Evolutionary conservation across 2,888 invertebrate species (phyloP), one percentile per base, ranked within the genome.

Genomic region (Charanyca ferruginea): DNA sequence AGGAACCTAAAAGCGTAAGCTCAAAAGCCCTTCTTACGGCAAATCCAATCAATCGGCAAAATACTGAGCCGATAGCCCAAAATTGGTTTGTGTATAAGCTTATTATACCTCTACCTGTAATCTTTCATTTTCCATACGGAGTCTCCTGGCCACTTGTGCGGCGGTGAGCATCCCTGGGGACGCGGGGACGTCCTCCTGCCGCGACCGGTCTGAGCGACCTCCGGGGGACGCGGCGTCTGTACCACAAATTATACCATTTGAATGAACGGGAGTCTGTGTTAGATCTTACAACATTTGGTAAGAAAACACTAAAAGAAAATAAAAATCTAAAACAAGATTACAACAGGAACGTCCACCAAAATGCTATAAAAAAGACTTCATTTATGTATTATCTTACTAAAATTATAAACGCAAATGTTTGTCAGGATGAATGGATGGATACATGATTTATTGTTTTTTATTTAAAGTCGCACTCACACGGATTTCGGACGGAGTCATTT

Each of bases 91-190:
- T 73, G 52, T 66, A 32, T 58, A 57, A 74, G 66, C 67, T 35
- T 75, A 75, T 74, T 62, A 68, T 79, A 75, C 53, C 66, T 73
- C 35, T 88, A 94, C 95, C 94, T 92, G 95, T 70, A 98, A 95
- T 66, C 97, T 96, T 89, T 98, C 98, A 90, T 98, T 98, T 87
- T 98, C 98, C 79, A 97, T 93, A 63, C 97, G 96, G 67, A 98
- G 94, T 66, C 97, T 93, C 57, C 97, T 95, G 9, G 97, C 96
- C 65, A 96, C 94, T 74, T 96, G 96, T 6, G 96, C 89, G 41
- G 96, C 96, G 38, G 95, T 94, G 75, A 96, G 93, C 89, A 95
- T 96, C 86, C 93, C 96, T 1, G 96, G 96, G 60, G 96, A 96
- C 35, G 96, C 96, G 4, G 96, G 94, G 42, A 94, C 89, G 71